Evolutionary conservation across 2,797 vertebrate species (phyloP).

Genomic region (Uromys caudimaculatus): DNA sequence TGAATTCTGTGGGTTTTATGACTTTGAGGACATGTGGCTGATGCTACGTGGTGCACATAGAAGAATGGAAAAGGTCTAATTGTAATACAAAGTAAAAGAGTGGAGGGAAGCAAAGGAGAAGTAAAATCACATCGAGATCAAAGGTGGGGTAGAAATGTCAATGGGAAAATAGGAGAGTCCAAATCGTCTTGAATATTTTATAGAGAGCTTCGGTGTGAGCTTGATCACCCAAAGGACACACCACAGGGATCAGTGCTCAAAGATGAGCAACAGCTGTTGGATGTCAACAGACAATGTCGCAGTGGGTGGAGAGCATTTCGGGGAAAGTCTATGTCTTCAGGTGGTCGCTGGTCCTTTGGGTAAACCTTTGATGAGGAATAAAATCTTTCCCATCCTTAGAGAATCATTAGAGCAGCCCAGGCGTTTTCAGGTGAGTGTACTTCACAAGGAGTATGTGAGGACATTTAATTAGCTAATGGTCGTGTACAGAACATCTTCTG

Average conservation of each 20-base stretch:
- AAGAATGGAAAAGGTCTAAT: not conserved
- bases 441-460: constrained; percentile 23
- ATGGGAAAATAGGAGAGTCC: constrained; percentile 78
- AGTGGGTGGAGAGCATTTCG: constrained; percentile 73
- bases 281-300: constrained; percentile 79
- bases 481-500: constrained; percentile 20
- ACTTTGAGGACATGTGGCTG: constrained; percentile 3
- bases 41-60: not conserved
- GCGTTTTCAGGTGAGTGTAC: constrained; percentile 42
- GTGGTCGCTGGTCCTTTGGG: constrained; percentile 61
- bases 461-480: constrained; percentile 49
- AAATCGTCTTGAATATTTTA: constrained; percentile 84
- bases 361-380: constrained; percentile 66
- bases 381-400: constrained; percentile 37
- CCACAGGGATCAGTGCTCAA: constrained; percentile 78
- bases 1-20: constrained; percentile 61
- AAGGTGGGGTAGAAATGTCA: constrained; percentile 81
- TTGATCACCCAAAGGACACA: constrained; percentile 84
- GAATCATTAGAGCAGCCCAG: not conserved
- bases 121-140: constrained; percentile 78
- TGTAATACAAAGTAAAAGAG: constrained; percentile 37
- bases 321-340: constrained; percentile 68
- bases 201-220: constrained; percentile 72
- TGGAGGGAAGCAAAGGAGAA: constrained; percentile 57
- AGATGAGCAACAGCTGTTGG: constrained; percentile 80